Conservation (phyloP, 2,797 vertebrate species). For the Argyrosomus regius region DNA sequence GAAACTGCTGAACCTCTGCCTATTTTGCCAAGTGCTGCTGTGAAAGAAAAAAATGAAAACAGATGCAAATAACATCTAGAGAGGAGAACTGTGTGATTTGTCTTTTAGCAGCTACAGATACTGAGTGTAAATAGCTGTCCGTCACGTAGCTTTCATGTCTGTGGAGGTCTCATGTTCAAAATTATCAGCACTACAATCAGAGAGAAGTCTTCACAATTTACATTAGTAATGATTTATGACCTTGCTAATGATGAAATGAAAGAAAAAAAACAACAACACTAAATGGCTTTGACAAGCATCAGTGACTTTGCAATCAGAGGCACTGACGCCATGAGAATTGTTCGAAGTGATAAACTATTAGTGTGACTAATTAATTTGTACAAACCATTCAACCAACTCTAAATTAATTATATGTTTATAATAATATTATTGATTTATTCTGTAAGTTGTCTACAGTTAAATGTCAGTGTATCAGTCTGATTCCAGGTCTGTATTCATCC, state of each 20-base stretch:
- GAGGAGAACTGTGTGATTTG: constrained; percentile 24
- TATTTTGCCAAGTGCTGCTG: constrained; percentile 34
- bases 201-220: constrained; percentile 22
- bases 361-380: constrained; percentile 53
- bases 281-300: constrained; percentile 42
- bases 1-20: constrained; percentile 51
- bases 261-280: background rate
- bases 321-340: background rate
- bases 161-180: constrained; percentile 23
- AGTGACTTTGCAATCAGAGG: constrained; percentile 52
- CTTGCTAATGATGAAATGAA: constrained; percentile 14
- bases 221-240: constrained; percentile 31
- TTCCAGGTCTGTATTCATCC: background rate
- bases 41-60: constrained; percentile 3
- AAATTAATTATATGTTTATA: constrained; percentile 11
- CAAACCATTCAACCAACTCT: constrained; percentile 30
- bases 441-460: constrained; percentile 8
- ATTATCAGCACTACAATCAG: constrained; percentile 18
- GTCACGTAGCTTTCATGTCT: constrained; percentile 35
- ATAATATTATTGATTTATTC: constrained; percentile 7
- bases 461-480: background rate
- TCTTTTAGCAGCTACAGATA: constrained; percentile 17
- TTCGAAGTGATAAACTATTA: constrained; percentile 38
- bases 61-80: constrained; percentile 35
- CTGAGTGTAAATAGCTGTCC: constrained; percentile 28